These are phyloP conservation scores for Anagyrus pseudococci DNA, from an alignment of 2,888 invertebrate species.

Conservation along the genomic window DNA sequence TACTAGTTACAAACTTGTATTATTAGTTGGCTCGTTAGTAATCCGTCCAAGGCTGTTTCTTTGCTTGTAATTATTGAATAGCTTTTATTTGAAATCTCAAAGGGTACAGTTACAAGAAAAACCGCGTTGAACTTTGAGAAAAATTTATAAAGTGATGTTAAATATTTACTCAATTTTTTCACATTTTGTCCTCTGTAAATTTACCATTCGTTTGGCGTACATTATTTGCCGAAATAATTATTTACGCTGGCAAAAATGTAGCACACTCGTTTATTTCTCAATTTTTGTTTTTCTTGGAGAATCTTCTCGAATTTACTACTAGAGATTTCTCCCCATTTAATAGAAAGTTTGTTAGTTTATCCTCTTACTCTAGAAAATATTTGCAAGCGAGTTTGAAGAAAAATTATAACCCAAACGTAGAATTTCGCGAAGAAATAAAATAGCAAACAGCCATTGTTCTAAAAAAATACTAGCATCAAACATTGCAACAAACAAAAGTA, in stretches of 20 bases:
- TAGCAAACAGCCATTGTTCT: background rate
- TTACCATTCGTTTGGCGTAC: background rate
- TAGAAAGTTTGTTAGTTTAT: constrained; percentile 27
- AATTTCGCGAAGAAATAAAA: background rate
- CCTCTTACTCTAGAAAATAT: constrained; percentile 4
- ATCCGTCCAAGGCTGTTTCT: too few species aligned
- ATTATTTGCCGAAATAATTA: background rate
- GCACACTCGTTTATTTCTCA: background rate
- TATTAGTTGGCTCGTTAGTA: too few species aligned
- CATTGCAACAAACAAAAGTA: background rate
- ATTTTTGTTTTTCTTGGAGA: background rate
- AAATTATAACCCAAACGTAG: background rate
- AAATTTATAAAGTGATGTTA: background rate
- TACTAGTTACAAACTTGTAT: background rate
- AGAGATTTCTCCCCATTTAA: constrained; percentile 35
- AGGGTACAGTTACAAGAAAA: background rate
- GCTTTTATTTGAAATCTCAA: too few species aligned
- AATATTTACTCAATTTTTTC: background rate
- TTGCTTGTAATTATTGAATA: too few species aligned
- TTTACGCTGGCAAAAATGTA: background rate
- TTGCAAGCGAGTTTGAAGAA: background rate
- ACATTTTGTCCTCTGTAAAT: background rate
- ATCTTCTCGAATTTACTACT: constrained; percentile 21
- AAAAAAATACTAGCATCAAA: background rate
- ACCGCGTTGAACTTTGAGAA: background rate